phyloP scores from a whole-genome alignment of 1,140 invertebrate genomes.

The Adoxophyes honmai region DNA sequence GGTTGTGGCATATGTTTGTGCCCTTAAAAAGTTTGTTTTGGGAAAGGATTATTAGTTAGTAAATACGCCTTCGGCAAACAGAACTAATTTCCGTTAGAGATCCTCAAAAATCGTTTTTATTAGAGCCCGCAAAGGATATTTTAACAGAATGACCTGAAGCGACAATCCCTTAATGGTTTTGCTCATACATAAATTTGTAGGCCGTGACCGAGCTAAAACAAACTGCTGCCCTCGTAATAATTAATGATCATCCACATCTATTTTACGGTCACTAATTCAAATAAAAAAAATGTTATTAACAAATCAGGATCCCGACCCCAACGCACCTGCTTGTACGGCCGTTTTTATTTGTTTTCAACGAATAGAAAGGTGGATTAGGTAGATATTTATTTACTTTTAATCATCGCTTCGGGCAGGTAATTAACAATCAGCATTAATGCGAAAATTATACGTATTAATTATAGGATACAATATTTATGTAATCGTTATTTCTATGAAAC shows the following conservation, averaged over 20 bases:
- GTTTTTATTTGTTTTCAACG: conserved; percentile 16
- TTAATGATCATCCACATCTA: conserved; percentile 67
- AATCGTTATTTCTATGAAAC: too few relatives aligned
- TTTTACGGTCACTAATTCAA: conserved; percentile 62
- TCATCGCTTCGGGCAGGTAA: not conserved
- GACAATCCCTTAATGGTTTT: conserved; percentile 65
- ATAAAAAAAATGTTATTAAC: conserved; percentile 52
- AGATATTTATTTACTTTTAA: conserved; percentile 4
- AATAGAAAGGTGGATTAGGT: not conserved
- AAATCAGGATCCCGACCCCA: conserved; percentile 37
- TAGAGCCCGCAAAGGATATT: conserved; percentile 15
- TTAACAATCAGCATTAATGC: not conserved
- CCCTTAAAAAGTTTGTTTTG: not conserved
- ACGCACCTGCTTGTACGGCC: conserved; percentile 35
- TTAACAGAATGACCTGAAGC: conserved; percentile 45
- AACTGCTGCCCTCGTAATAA: conserved; percentile 59
- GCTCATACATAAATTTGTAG: conserved; percentile 63
- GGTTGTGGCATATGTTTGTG: conserved; percentile 17
- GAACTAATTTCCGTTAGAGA: too few relatives aligned
- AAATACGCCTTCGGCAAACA: too few relatives aligned
- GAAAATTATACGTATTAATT: not conserved
- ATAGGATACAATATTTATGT: not conserved
- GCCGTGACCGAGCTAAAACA: conserved; percentile 65
- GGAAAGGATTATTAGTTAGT: too few relatives aligned
- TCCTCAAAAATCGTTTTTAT: not conserved